Base-by-base conservation (phyloP, 2,888 invertebrate genomes). In the Boloria euphrosyne region DNA sequence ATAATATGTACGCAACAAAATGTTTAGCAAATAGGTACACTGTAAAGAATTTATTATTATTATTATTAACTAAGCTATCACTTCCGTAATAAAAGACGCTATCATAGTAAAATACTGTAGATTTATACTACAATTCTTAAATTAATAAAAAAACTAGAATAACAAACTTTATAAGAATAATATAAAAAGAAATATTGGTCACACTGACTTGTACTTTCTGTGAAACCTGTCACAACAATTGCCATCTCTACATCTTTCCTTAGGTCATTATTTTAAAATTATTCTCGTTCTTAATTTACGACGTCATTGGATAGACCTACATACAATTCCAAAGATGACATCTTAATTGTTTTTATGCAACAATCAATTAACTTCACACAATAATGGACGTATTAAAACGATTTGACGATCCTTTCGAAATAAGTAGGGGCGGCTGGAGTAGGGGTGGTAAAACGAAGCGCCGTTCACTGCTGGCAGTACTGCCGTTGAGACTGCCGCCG, bases 381-480 rank as follows among this genome's bases (percentile, higher is more conserved):
- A 79, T 80, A 77, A 74, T 63, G 38, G 73, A 68, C 77, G 75
- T 79, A 78, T 80, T 79, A 68, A 79, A 78, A 78, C 77, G 78
- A 78, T 81, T 84, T 73, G 78, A 74, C 72, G 75, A 76, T 83
- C 90, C 90, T 90, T 92, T 91, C 90, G 90, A 90, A 91, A 91
- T 77, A 76, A 87, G 89, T 81, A 86, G 88, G 88, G 89, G 86
- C 77, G 78, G 73, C 62, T 75, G 80, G 85, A 88, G 91, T 85
- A 90, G 92, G 91, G 89, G 88, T 85, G 89, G 90, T 91, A 90
- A 91, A 92, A 92, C 86, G 76, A 78, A 81, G 81, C 79, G 83
- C 78, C 84, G 78, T 71, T 76, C 79, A 81, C 80, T 80, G 82
- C 81, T 71, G 83, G 82, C 84, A 82, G 78, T 88, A 92, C 83